Evolutionary conservation across 2,113 vertebrate species (phyloP).

Genomic region (Mus pahari): DNA sequence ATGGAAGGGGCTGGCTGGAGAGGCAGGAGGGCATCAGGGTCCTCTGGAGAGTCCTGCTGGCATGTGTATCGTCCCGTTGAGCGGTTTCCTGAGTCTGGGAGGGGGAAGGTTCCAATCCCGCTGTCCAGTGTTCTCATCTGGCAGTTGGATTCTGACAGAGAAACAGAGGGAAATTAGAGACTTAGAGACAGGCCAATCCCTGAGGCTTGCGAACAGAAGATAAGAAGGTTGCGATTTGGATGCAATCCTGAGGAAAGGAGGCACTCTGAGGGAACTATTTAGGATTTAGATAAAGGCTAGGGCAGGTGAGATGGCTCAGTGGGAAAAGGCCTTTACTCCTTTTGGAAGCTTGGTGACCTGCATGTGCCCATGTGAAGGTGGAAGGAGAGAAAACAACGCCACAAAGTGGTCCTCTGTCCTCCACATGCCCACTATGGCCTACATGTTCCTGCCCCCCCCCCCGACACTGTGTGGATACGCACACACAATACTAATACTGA

Average conservation of each 20-base stretch:
- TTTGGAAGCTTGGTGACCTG: conserved; percentile 25
- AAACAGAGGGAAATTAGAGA: conserved; percentile 73
- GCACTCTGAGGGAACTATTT: conserved; percentile 61
- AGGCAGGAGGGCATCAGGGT: conserved; percentile 72
- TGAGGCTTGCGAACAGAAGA: not conserved
- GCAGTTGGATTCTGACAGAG: conserved; percentile 91
- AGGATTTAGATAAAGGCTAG: no score
- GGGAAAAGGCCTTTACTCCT: not conserved
- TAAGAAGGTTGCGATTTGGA: conserved; percentile 34
- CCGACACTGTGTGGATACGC: not conserved
- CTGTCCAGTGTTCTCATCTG: conserved; percentile 97
- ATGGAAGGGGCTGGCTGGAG: conserved; percentile 78
- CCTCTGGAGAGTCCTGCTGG: conserved; percentile 87
- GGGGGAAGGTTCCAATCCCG: conserved; percentile 96
- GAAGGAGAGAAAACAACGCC: not conserved
- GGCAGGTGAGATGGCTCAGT: not conserved
- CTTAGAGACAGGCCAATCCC: not conserved
- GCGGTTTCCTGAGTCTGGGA: conserved; percentile 91
- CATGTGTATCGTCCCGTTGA: conserved; percentile 86
- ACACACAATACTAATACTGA: not conserved
- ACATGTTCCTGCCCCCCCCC: not conserved
- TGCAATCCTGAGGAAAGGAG: conserved; percentile 74
- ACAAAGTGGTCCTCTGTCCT: not conserved
- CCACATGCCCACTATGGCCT: no score
- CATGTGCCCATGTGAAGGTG: not conserved